Conservation (phyloP, 2,113 vertebrate genomes). For the Pipa parva region DNA sequence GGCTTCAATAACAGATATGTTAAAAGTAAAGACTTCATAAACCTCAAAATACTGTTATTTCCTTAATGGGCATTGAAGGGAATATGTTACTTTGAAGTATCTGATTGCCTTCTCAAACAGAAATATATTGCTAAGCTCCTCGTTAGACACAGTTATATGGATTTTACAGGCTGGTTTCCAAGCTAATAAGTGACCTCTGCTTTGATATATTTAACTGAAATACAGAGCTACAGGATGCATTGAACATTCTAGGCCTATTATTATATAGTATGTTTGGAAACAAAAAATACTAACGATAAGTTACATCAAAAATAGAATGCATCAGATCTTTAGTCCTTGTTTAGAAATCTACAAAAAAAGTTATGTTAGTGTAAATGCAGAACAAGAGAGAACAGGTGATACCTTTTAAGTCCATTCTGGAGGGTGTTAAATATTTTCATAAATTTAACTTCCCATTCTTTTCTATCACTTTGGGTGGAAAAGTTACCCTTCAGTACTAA, state of each 20-base stretch:
- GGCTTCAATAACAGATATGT: background rate
- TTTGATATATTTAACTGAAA: slow-evolving; percentile 6
- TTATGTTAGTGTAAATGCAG: too few relatives aligned
- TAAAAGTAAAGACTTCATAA: slow-evolving; percentile 11
- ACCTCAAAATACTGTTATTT: slow-evolving; percentile 19
- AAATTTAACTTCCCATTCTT: too few relatives aligned
- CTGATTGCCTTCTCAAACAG: slow-evolving; percentile 23
- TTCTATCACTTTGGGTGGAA: too few relatives aligned
- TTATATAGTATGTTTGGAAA: too few relatives aligned
- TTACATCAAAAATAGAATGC: background rate
- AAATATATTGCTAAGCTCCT: slow-evolving; percentile 15
- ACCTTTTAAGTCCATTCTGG: too few relatives aligned
- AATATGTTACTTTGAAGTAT: slow-evolving; percentile 26
- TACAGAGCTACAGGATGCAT: background rate
- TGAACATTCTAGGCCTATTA: background rate
- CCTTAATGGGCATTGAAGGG: slow-evolving; percentile 6
- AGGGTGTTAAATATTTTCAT: too few relatives aligned
- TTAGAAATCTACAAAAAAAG: too few relatives aligned
- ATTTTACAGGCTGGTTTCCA: slow-evolving; percentile 26
- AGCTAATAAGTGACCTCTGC: slow-evolving; percentile 23
- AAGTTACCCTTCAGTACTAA: too few relatives aligned
- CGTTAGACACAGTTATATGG: slow-evolving; percentile 25
- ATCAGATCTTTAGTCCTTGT: background rate
- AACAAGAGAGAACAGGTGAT: too few relatives aligned
- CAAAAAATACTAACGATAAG: too few relatives aligned